phyloP scores from a whole-genome alignment of 2,888 invertebrate species.

The Agrilus cyanescens region DNA sequence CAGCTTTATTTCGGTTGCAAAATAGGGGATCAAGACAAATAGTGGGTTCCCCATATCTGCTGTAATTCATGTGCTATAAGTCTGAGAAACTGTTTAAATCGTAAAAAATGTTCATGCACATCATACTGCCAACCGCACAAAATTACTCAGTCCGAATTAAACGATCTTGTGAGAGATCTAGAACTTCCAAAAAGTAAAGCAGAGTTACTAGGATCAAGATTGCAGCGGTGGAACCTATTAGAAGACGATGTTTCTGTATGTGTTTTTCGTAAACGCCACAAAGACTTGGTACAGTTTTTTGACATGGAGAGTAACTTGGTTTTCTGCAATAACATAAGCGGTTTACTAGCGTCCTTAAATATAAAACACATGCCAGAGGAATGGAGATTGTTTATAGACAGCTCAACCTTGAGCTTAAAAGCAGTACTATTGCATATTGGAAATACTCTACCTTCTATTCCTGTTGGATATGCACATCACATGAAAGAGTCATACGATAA shows the following conservation, averaged over 20 bases:
- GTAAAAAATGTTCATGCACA: not conserved
- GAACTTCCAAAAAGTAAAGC: constrained; percentile 4
- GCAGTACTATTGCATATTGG: too few species aligned
- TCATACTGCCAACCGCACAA: too few species aligned
- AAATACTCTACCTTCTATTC: too few species aligned
- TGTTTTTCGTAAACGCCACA: too few species aligned
- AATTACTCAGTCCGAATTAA: constrained; percentile 3
- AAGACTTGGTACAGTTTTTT: not conserved
- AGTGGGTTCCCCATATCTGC: not conserved
- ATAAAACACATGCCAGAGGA: not conserved
- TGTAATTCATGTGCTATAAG: too few species aligned
- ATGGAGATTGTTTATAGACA: too few species aligned
- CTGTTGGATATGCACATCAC: too few species aligned
- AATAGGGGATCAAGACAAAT: not conserved
- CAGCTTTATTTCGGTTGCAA: not conserved
- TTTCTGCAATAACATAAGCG: constrained; percentile 2
- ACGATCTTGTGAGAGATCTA: not conserved
- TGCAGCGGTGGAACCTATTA: not conserved
- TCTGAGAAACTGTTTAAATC: too few species aligned
- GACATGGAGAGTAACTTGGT: constrained; percentile 1
- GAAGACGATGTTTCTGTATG: too few species aligned
- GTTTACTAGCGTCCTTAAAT: constrained; percentile 1
- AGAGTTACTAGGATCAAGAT: constrained; percentile 1
- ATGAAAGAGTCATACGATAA: too few species aligned
- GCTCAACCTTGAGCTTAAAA: not conserved